phyloP scores from a whole-genome alignment of 2,797 vertebrate species.

The Lepidocolaptes lacrymiger region DNA sequence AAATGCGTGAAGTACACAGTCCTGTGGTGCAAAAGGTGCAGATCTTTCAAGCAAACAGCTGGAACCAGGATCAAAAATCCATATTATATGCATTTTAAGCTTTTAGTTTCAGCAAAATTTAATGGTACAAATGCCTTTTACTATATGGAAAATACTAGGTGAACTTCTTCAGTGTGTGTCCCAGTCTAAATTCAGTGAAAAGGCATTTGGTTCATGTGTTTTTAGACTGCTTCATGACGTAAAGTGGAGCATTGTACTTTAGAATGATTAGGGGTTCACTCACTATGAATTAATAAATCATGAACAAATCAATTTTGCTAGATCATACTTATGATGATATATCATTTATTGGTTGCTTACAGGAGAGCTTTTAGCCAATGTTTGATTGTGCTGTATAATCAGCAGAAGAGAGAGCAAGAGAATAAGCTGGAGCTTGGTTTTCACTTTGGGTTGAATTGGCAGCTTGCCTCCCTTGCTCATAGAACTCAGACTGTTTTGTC shows the following conservation, averaged over 20 bases:
- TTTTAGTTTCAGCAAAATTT: background rate
- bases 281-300: slow-evolving; percentile 11
- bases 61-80: background rate
- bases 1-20: background rate
- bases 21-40: background rate
- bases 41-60: background rate
- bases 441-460: background rate
- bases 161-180: background rate
- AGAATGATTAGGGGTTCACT: background rate
- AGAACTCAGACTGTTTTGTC: background rate
- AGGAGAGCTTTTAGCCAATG: background rate
- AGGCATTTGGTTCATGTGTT: background rate
- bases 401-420: background rate
- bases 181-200: background rate
- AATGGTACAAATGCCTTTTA: background rate
- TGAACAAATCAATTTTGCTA: background rate
- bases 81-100: background rate
- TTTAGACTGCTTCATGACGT: background rate
- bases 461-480: background rate
- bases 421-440: background rate
- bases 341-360: background rate
- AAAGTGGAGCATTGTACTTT: background rate
- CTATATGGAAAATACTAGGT: background rate
- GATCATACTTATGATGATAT: background rate
- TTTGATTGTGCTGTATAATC: background rate